These are phyloP conservation scores for Augochlorella aurata DNA, from an alignment of 2,888 invertebrate species.

Conservation along the genomic window DNA sequence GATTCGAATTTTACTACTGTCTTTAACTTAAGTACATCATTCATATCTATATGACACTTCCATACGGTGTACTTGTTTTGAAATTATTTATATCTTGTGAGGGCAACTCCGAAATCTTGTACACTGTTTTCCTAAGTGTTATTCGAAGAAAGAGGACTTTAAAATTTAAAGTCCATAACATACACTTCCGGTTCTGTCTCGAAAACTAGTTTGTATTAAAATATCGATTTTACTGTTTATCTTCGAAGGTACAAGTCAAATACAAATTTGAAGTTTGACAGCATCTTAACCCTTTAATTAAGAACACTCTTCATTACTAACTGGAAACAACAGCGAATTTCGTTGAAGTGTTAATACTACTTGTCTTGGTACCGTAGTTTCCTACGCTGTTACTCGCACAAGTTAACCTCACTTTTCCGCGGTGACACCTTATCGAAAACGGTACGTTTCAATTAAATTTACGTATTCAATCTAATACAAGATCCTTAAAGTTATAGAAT, in stretches of 20 bases:
- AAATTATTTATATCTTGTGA: neutral
- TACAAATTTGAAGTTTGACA: neutral
- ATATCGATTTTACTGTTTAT: neutral
- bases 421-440: neutral
- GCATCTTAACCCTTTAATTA: neutral
- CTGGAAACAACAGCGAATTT: neutral
- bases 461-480: neutral
- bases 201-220: neutral
- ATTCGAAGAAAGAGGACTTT: neutral
- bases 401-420: constrained; percentile 59
- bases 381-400: constrained; percentile 30
- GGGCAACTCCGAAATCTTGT: neutral
- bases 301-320: neutral
- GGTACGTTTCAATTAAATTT: neutral
- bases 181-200: neutral
- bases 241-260: neutral
- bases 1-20: neutral
- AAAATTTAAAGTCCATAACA: neutral
- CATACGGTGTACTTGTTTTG: neutral
- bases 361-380: neutral
- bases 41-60: neutral
- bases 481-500: neutral
- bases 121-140: neutral
- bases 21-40: neutral
- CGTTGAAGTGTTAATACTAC: neutral